Evolutionary conservation across 64 coral and sea anemone genomes (phyloP).

Genomic region (Dendrophyllia cribrosa): DNA sequence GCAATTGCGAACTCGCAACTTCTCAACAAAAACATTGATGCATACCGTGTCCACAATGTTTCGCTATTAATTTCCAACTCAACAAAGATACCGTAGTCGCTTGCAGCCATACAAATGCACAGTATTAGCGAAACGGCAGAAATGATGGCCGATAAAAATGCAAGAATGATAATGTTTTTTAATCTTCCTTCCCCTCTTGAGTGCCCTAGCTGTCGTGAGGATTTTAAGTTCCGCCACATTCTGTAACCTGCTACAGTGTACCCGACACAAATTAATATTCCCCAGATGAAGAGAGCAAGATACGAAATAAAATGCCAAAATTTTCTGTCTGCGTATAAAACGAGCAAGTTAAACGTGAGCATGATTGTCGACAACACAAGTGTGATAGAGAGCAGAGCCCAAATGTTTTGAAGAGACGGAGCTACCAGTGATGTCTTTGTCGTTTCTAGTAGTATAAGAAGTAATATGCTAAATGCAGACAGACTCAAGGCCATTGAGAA

Average conservation of each 20-base stretch:
- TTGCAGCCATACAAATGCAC: not conserved
- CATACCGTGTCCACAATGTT: not conserved
- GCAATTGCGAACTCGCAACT: not conserved
- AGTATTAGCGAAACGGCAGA: not conserved
- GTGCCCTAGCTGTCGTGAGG: not conserved
- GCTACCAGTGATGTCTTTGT: not conserved
- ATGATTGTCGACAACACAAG: not conserved
- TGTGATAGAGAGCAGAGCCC: not conserved
- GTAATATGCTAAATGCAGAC: slow-evolving; percentile 3
- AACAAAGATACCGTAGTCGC: not conserved
- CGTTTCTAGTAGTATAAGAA: not conserved
- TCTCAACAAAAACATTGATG: not conserved
- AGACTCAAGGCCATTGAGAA: not conserved
- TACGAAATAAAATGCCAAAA: not conserved
- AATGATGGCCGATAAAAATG: not conserved
- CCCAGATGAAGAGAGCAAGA: not conserved
- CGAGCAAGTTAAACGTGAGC: not conserved
- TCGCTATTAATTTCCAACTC: not conserved
- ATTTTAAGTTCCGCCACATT: slow-evolving; percentile 8
- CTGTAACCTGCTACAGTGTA: not conserved
- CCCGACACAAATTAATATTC: not conserved
- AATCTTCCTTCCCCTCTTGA: not conserved
- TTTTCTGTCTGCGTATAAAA: not conserved
- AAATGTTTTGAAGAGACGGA: not conserved
- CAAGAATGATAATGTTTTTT: not conserved